Evolutionary conservation across 1,140 invertebrate species (phyloP).

Genomic region (Eumeta japonica): DNA sequence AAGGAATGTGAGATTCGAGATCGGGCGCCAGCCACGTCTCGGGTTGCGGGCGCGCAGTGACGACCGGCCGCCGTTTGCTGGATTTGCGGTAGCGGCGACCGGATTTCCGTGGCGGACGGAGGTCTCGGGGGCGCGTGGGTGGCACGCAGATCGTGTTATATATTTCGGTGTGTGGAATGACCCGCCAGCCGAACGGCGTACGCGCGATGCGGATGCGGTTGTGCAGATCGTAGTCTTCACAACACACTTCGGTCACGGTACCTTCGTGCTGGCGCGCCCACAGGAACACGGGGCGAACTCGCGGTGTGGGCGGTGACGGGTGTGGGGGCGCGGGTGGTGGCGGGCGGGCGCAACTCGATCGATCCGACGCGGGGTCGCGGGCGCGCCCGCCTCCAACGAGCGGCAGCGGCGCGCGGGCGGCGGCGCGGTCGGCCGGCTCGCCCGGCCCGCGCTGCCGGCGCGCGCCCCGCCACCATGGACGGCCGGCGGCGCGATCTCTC

Average conservation of each 20-base stretch:
- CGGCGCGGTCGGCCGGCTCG: constrained; percentile 25
- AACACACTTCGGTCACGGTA: constrained; percentile 75
- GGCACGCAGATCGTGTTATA: constrained; percentile 61
- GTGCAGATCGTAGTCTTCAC: constrained; percentile 80
- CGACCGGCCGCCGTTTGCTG: constrained; percentile 8
- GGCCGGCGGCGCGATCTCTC: constrained; percentile 26
- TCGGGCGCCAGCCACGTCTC: constrained; percentile 48
- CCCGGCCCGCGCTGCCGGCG: constrained; percentile 23
- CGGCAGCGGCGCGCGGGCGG: no score
- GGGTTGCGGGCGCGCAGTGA: constrained; percentile 14
- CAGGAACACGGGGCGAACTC: constrained; percentile 69
- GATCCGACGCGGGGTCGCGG: no score
- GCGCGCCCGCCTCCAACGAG: constrained; percentile 13
- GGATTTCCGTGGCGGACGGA: constrained; percentile 9
- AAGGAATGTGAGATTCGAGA: constrained; percentile 60
- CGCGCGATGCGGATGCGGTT: constrained; percentile 79
- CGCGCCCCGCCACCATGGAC: no score
- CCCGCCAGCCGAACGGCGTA: constrained; percentile 76
- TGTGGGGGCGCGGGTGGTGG: constrained; percentile 7
- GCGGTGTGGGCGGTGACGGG: constrained; percentile 22
- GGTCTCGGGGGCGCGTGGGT: constrained; percentile 22
- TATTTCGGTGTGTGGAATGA: constrained; percentile 73
- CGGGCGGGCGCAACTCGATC: constrained; percentile 18
- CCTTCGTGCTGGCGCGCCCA: constrained; percentile 78
- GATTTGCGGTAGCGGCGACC: constrained; percentile 16